Evolutionary conservation across 2,113 vertebrate species (phyloP).

Genomic region (Todiramphus chloris): DNA sequence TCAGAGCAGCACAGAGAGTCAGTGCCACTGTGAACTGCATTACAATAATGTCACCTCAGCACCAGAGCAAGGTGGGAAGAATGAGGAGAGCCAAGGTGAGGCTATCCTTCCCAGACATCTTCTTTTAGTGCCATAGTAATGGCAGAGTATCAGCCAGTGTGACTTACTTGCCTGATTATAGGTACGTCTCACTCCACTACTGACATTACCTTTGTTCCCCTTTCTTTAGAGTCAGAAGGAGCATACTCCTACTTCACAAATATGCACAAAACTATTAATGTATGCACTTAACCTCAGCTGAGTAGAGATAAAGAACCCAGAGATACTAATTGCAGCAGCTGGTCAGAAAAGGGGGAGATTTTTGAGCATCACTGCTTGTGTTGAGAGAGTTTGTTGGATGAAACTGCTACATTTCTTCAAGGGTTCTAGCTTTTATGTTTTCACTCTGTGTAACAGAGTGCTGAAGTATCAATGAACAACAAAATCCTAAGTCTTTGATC

Average conservation of each 20-base stretch:
- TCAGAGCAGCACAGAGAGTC: background rate
- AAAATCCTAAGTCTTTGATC: background rate
- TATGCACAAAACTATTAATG: background rate
- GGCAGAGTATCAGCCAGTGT: background rate
- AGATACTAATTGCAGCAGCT: background rate
- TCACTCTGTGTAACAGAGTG: background rate
- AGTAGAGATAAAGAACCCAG: background rate
- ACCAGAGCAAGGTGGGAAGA: background rate
- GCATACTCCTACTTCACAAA: background rate
- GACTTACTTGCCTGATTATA: background rate
- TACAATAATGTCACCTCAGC: background rate
- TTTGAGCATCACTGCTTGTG: background rate
- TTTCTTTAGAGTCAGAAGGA: background rate
- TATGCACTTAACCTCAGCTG: background rate
- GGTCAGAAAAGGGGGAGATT: background rate
- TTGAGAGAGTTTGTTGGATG: background rate
- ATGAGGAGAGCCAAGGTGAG: fast-evolving
- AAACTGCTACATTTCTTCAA: background rate
- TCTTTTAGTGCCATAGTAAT: background rate
- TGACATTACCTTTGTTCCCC: background rate
- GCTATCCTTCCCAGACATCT: background rate
- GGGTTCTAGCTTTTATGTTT: background rate
- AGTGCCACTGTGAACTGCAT: background rate
- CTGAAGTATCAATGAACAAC: background rate
- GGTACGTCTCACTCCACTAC: background rate